Evolutionary conservation across 2,797 vertebrate species (phyloP).

Genomic region (Setipinna tenuifilis): DNA sequence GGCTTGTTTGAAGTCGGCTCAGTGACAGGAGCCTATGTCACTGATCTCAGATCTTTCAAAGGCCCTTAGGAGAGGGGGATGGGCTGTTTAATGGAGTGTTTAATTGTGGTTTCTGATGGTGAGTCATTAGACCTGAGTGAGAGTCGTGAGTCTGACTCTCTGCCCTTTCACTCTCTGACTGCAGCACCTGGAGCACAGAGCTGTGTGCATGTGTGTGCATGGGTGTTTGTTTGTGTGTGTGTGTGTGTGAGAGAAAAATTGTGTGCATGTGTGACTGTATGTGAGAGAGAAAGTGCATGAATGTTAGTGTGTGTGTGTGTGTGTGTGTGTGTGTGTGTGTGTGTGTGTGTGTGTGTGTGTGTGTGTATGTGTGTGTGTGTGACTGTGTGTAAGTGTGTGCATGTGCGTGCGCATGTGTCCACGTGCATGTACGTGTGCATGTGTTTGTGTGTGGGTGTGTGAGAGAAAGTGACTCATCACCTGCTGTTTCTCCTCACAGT

Average conservation of each 20-base stretch:
- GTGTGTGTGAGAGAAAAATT: neutral
- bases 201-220: neutral
- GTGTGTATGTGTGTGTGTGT: too few relatives aligned
- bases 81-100: neutral
- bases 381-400: neutral
- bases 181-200: neutral
- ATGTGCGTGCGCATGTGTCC: slow-evolving; percentile 10
- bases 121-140: neutral
- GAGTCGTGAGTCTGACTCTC: neutral
- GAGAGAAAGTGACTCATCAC: neutral
- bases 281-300: neutral
- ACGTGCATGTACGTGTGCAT: neutral
- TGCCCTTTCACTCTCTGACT: neutral
- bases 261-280: neutral
- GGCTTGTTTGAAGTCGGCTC: neutral
- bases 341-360: too few relatives aligned
- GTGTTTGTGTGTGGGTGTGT: neutral
- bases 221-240: neutral
- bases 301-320: neutral
- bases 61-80: neutral
- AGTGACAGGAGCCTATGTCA: neutral
- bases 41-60: neutral
- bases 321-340: neutral
- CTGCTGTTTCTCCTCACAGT: neutral
- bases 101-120: neutral